Percentiles rank a stretch among this genome's conserved stretches.
Evolutionary conservation across 1,140 invertebrate species (phyloP).

Genomic region (Tetragonula clypearis): DNA sequence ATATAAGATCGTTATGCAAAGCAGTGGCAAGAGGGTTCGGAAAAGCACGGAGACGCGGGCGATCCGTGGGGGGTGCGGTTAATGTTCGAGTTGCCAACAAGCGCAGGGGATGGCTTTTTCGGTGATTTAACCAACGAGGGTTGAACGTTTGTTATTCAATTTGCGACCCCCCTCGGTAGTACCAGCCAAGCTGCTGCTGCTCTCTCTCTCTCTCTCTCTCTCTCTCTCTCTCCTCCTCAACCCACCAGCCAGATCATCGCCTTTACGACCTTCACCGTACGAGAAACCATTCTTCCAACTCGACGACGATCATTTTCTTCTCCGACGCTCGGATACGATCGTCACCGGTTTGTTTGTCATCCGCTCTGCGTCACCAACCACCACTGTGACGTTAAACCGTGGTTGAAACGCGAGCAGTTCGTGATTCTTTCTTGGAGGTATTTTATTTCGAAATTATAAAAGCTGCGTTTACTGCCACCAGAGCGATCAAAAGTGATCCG

Average conservation of each 20-base stretch:
- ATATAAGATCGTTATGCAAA: conserved; percentile 81
- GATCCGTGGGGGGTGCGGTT: conserved; percentile 75
- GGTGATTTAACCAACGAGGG: conserved; percentile 77
- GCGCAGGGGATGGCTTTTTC: conserved; percentile 73
- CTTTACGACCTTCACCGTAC: conserved; percentile 52
- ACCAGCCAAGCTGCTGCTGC: conserved; percentile 58
- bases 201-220: conserved; percentile 45
- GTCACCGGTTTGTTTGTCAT: conserved; percentile 24
- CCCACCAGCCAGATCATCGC: conserved; percentile 57
- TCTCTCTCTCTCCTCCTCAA: conserved; percentile 51
- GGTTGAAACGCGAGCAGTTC: no score
- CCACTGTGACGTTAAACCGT: neutral
- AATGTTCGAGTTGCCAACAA: conserved; percentile 72
- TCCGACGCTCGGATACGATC: conserved; percentile 35
- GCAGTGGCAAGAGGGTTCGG: conserved; percentile 55
- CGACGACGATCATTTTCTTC: conserved; percentile 21
- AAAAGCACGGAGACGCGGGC: conserved; percentile 48
- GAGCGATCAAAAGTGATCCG: no score
- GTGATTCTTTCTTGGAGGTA: no score
- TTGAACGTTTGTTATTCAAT: conserved; percentile 81
- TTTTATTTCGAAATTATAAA: no score
- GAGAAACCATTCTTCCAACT: conserved; percentile 15
- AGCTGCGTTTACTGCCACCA: no score
- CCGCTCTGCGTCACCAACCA: neutral
- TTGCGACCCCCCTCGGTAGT: conserved; percentile 67